phyloP scores from a whole-genome alignment of 2,113 vertebrate species.

The Rhadina sibilatrix region DNA sequence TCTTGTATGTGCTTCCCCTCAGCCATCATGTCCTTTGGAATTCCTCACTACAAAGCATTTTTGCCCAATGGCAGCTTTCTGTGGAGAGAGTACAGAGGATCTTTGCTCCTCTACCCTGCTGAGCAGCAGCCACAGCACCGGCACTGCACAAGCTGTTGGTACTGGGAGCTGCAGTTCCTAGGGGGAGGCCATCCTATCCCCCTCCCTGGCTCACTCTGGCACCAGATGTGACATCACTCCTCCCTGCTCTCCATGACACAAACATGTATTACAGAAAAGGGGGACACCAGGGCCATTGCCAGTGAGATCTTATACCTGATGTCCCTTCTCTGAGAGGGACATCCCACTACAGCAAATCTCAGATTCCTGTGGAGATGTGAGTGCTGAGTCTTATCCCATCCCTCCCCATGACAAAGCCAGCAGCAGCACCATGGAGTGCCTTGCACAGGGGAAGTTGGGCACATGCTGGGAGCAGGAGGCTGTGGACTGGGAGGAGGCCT shows the following conservation, averaged over 20 bases:
- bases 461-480: not conserved
- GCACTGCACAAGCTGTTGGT: not conserved
- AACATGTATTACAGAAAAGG: not conserved
- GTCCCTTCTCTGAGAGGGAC: not conserved
- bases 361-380: too few species aligned
- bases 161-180: not conserved
- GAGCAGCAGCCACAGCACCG: not conserved
- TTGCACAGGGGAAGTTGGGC: not conserved
- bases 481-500: accelerated
- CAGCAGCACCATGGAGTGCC: not conserved
- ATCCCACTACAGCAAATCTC: not conserved
- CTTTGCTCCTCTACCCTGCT: not conserved
- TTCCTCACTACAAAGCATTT: not conserved
- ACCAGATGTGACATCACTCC: not conserved
- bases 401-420: not conserved
- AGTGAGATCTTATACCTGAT: not conserved
- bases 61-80: not conserved
- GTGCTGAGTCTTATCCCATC: not conserved
- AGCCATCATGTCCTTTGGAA: not conserved
- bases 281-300: not conserved
- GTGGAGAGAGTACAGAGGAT: not conserved
- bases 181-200: too few species aligned
- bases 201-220: not conserved
- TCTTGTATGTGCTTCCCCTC: not conserved
- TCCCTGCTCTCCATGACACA: not conserved